Evolutionary conservation across 2,888 invertebrate genomes (phyloP).

Genomic region (Stenodema calcarata): DNA sequence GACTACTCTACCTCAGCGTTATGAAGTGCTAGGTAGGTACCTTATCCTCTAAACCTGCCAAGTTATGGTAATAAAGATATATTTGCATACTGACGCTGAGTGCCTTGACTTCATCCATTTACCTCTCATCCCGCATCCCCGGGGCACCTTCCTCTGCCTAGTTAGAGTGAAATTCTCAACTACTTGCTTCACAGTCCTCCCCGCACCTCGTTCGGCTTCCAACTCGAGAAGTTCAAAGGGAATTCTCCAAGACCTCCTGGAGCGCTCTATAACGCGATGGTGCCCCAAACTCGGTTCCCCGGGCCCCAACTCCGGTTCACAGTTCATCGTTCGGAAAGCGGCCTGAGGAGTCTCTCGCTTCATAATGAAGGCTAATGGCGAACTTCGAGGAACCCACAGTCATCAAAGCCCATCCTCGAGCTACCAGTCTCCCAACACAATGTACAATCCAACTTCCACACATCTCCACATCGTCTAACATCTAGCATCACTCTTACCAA

Average conservation of each 20-base stretch:
- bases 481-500: too few relatives aligned
- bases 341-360: neutral
- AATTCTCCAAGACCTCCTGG: neutral
- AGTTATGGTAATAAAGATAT: constrained; percentile 45
- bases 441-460: too few relatives aligned
- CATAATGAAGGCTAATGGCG: constrained; percentile 22
- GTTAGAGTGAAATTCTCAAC: constrained; percentile 29
- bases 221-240: constrained; percentile 21
- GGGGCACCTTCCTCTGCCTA: neutral
- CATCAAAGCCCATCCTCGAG: neutral
- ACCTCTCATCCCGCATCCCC: neutral
- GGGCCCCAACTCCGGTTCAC: neutral
- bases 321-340: neutral
- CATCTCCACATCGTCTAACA: too few relatives aligned
- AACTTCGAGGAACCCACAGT: constrained; percentile 1
- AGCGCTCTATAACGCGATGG: constrained; percentile 4
- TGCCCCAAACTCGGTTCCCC: constrained; percentile 4
- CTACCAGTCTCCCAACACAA: too few relatives aligned
- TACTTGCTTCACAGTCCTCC: constrained; percentile 3
- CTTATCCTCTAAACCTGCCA: neutral
- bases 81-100: constrained; percentile 39
- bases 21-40: neutral
- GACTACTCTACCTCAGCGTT: constrained; percentile 4
- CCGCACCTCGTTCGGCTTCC: neutral
- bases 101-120: constrained; percentile 31